Evolutionary conservation across 2,113 vertebrate species (phyloP), one percentile per base, ranked within the genome.

Genomic region (Collichthys lucidus): DNA sequence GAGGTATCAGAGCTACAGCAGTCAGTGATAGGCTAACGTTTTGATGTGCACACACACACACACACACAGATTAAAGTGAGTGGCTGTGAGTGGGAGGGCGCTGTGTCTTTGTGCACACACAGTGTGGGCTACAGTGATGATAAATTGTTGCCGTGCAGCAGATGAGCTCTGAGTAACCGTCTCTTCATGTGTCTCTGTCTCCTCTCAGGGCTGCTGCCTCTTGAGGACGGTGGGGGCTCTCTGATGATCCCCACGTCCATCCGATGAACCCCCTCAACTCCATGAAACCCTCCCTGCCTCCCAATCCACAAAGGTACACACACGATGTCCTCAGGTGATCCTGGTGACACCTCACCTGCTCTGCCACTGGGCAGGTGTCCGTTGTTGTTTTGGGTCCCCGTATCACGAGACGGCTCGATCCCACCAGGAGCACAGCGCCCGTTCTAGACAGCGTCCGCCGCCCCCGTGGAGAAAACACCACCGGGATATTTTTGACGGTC

Each of bases 201-300:
- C 85, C 66, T 76, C 63, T 68, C 47, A 91, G 91, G 89, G 90
- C 92, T 88, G 90, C 92, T 88, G 90, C 93, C 88, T 91, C 89
- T 87, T 88, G 72, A 92, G 81, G 92, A 91, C 87, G 83, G 87
- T 80, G 72, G 89, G 84, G 93, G 92, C 75, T 92, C 91, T 82
- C 87, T 84, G 50, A 91, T 94, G 86, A 89, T 92, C 93, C 95
- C 92, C 68, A 77, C 82, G 77, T 93, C 94, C 94, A 92, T 94
- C 96, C 90, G 93, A 97, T 97, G 97, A 98, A 95, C 96, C 96
- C 95, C 94, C 96, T 97, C 95, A 98, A 98, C 95, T 97, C 97
- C 94, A 97, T 98, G 97, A 99, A 98, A 97, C 95, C 97, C 83
- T 95, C 95, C 86, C 95, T 97, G 94, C 97, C 96, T 86, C 95